Evolutionary conservation across 2,797 vertebrate genomes (phyloP).

Genomic region (Periparus ater): DNA sequence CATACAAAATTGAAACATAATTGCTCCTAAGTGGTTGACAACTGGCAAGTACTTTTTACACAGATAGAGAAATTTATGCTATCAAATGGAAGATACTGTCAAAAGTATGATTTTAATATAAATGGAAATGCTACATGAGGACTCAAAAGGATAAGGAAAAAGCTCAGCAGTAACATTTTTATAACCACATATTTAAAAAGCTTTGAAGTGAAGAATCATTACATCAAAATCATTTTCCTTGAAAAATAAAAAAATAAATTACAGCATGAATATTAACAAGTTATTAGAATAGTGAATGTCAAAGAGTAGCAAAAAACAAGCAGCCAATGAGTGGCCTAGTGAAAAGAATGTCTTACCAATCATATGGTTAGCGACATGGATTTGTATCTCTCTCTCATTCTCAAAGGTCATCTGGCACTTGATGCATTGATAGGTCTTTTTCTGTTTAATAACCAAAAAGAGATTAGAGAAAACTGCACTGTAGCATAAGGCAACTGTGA

Average conservation of each 20-base stretch:
- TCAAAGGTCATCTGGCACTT: constrained; percentile 99
- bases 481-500: constrained; percentile 36
- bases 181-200: constrained; percentile 61
- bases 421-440: constrained; percentile 99
- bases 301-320: constrained; percentile 23
- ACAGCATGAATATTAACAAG: constrained; percentile 50
- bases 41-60: constrained; percentile 69
- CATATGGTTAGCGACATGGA: constrained; percentile 99
- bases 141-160: constrained; percentile 42
- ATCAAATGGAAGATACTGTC: constrained; percentile 72
- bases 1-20: constrained; percentile 73
- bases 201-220: constrained; percentile 56
- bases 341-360: constrained; percentile 88
- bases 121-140: constrained; percentile 52
- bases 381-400: constrained; percentile 98
- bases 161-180: constrained; percentile 26
- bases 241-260: constrained; percentile 44
- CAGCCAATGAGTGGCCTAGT: neutral
- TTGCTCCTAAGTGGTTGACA: constrained; percentile 75
- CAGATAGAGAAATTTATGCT: constrained; percentile 67
- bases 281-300: neutral
- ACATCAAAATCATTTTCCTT: constrained; percentile 54
- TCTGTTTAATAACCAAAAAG: constrained; percentile 82
- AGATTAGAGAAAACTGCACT: constrained; percentile 56
- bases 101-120: constrained; percentile 63